Base-by-base conservation (phyloP, 2,797 vertebrate genomes). In the Platyrinchus mystaceus region DNA sequence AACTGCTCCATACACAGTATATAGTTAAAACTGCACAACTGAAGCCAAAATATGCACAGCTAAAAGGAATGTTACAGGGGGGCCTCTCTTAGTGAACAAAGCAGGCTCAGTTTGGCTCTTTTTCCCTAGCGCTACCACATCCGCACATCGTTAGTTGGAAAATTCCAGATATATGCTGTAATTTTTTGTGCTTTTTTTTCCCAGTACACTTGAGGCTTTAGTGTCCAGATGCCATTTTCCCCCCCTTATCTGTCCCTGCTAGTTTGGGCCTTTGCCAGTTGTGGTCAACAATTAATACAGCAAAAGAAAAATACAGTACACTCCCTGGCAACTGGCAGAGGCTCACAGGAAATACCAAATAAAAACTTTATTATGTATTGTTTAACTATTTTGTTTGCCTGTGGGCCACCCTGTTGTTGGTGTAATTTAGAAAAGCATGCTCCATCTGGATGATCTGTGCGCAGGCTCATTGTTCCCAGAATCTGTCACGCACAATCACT, bases 161-260 rank as follows among this genome's bases (percentile, higher is more conserved):
- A 99, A 99, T 99, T 99, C 99, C 99, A 99, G 98, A 99, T 99
- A 99, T 99, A 99, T 99, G 99, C 98, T 98, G 99, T 99, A 98
- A 99, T 99, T 99, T 99, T 98, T 98, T 98, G 97, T 98, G 96
- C 96, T 94, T 96, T 96, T 94, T 95, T 89, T 97, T 90, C 97
- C 97, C 98, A 98, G 98, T 98, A 98, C 98, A 99, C 98, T 98
- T 98, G 97, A 97, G 97, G 97, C 98, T 98, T 99, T 98, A 99
- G 98, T 98, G 98, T 99, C 98, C 98, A 99, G 98, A 99, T 99
- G 98, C 98, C 97, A 98, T 97, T 97, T 97, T 90, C 89, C 92
- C 77, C 85, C 91, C 96, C 98, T 97, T 97, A 98, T 98, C 98
- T 98, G 97, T 98, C 97, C 96, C 96, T 98, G 96, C 87, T 97